Evolutionary conservation across 2,113 vertebrate species (phyloP), one percentile per base, ranked within the genome.

Genomic region (Drymodes brunneopygia): DNA sequence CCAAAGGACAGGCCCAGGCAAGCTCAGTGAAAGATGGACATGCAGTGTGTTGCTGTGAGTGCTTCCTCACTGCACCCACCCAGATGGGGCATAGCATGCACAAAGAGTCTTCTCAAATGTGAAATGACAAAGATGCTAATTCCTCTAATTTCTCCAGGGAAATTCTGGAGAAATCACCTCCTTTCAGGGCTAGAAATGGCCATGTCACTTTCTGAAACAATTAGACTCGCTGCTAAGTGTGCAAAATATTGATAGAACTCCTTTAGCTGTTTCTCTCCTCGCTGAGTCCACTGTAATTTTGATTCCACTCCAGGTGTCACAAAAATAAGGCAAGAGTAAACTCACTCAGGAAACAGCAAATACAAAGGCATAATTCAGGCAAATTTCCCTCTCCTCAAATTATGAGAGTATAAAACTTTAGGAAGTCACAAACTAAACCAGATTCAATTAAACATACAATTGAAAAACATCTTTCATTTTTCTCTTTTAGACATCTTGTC

Each of bases 91-190:
- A 47, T 5, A 28, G 24, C 24, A 20, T 2, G 3, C 18, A 42
- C 29, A 36, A 22, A 54, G 83, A 51, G 20, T 10, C n/a, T 78
- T 85, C 42, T 56, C 40, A 80, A 62, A 73, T 31, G 7, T 53
- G 57, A 82, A 82, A 45, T 35, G 36, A 47, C 28, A 81, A 80
- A 86, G 15, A 61, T 22, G 10, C 14, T 78, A 86, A 86, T 90
- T 91, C 36, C n/a, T 85, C 27, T 81, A 42, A 66, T 51, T 89
- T 91, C 53, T 88, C 20, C 33, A 47, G 58, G 22, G 44, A 91
- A 86, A 84, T 36, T 8, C 23, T 79, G 12, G 18, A 57, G 22
- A 50, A 88, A 33, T 33, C 50, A 45, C 7, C 50, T 87, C 48
- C 36, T 29, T 50, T 35, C 25, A 44, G 22, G 53, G 21, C 21